phyloP scores from a whole-genome alignment of 2,888 invertebrate species.

The Aphodius sticticus region DNA sequence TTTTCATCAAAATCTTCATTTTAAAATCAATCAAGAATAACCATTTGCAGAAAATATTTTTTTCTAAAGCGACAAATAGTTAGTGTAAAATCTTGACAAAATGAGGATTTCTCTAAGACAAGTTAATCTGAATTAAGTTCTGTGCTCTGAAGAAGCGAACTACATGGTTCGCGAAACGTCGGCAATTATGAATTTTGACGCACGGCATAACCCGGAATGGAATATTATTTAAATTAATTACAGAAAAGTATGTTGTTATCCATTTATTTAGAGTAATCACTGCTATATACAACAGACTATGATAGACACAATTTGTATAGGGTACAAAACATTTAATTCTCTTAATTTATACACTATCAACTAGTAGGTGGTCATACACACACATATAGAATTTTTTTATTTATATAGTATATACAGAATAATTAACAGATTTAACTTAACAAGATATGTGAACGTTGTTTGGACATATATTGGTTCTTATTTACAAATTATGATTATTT shows the following conservation, averaged over 20 bases:
- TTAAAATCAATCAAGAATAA: too few relatives aligned
- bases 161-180: too few relatives aligned
- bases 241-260: not conserved
- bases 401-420: not conserved
- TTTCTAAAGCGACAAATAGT: too few relatives aligned
- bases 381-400: not conserved
- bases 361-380: not conserved
- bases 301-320: conserved; percentile 4
- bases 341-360: not conserved
- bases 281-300: conserved; percentile 4
- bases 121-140: too few relatives aligned
- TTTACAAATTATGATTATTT: not conserved
- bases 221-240: too few relatives aligned
- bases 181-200: too few relatives aligned
- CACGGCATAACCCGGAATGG: too few relatives aligned
- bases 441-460: not conserved
- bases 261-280: not conserved
- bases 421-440: not conserved
- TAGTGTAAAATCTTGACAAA: too few relatives aligned
- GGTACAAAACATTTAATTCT: not conserved
- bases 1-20: too few relatives aligned
- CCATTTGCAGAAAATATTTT: too few relatives aligned
- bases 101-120: too few relatives aligned
- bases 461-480: not conserved
- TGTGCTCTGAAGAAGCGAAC: too few relatives aligned